phyloP scores from a whole-genome alignment of 2,113 vertebrate genomes.

The Tricholaema leucomelas region DNA sequence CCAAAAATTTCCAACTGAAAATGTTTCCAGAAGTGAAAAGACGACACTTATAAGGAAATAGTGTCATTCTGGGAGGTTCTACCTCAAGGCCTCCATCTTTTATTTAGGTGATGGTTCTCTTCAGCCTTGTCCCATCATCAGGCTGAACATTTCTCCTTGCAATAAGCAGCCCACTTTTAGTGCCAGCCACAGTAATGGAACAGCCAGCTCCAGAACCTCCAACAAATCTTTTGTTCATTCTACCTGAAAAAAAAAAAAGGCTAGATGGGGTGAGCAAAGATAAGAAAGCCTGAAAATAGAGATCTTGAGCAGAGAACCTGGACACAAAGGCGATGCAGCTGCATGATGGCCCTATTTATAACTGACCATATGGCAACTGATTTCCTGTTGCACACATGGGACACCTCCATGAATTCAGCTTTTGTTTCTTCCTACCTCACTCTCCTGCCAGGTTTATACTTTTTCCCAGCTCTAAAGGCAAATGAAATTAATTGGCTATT shows the following conservation, averaged over 20 bases:
- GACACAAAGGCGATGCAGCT: neutral
- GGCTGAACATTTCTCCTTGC: rapidly evolving
- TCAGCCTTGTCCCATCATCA: neutral
- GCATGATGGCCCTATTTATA: slow-evolving; percentile 48
- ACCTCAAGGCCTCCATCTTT: neutral
- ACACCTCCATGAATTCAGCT: neutral
- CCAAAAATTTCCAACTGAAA: neutral
- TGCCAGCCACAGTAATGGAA: rapidly evolving
- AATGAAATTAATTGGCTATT: slow-evolving; percentile 53
- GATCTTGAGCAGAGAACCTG: slow-evolving; percentile 1
- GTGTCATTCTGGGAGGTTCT: neutral
- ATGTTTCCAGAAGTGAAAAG: neutral
- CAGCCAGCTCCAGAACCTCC: rapidly evolving
- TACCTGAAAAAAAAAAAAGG: neutral
- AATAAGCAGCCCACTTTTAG: neutral
- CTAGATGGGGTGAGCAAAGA: neutral
- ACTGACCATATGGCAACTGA: slow-evolving; percentile 56
- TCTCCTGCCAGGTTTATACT: slow-evolving; percentile 56
- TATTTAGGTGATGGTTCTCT: neutral
- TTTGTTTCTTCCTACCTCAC: neutral
- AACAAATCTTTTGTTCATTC: neutral
- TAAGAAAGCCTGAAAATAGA: neutral
- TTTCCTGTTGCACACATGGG: slow-evolving; percentile 53
- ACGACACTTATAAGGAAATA: neutral
- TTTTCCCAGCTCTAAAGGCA: slow-evolving; percentile 26